Evolutionary conservation across 2,888 invertebrate genomes (phyloP), one percentile per base, ranked within the genome.

Genomic region (Synanthedon myopaeformis): DNA sequence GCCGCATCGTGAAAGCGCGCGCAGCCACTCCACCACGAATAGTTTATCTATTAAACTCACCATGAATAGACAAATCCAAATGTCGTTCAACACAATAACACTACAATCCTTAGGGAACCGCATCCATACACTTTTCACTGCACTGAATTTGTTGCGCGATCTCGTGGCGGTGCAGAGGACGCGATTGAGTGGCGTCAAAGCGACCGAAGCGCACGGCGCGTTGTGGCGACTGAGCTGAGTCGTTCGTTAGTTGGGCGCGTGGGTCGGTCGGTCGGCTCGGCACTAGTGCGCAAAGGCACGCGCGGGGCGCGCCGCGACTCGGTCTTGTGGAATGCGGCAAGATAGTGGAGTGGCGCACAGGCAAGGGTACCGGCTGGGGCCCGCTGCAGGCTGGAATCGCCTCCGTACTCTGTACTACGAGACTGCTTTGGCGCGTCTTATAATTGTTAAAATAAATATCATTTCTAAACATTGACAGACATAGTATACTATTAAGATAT

Each of bases 241-340:
- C 23, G 23, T 5, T 23, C 4, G 23, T 23, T 23, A 5, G 89
- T 90, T 89, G 91, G 91, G 91, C 92, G 92, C 92, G 91, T 92
- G 92, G 90, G 92, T 91, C 91, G 90, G 82, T 92, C 92, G 90
- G 92, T 91, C 91, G 90, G 82, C 88, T 81, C 86, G 23, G 35
- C 35, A 35, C 35, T 35, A 35, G 35, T 14, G 14, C 17, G 49
- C 28, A 51, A 41, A 41, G 35, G 90, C 91, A 89, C 85, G 86
- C 87, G 73, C 73, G 75, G 74, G 75, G 76, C 72, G 74, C 78
- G 82, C 85, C 86, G 82, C 82, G 79, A 76, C 79, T 78, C 79
- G 83, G 82, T 79, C 76, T 77, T 77, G 79, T 80, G 83, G 79
- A 78, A 79, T 78, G 79, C 76, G 78, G 78, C 76, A 72, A 74